A percentile compares a stretch with the other conserved stretches of the same genome.
These are phyloP conservation scores for Heliangelus exortis DNA, from an alignment of 2,797 vertebrate species.

Conservation along the genomic window DNA sequence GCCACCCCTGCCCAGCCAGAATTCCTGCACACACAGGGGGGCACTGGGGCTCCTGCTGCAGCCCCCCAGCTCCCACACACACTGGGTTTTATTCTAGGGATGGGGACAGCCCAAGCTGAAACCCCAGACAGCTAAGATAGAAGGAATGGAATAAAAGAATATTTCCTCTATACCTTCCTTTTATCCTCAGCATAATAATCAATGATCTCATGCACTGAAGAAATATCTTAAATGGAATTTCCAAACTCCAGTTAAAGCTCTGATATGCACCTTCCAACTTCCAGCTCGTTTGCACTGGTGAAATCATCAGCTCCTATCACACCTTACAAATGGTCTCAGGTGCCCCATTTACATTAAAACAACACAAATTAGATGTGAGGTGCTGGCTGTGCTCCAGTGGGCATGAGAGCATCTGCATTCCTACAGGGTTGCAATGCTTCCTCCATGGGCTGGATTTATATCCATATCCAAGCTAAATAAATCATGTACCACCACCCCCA, in stretches of 20 bases:
- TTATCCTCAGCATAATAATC: neutral
- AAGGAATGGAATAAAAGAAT: neutral
- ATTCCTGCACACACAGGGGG: too few relatives aligned
- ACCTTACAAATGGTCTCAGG: accelerated
- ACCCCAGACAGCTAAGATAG: neutral
- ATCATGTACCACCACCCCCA: neutral
- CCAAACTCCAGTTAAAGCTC: neutral
- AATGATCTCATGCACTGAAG: neutral
- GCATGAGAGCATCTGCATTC: neutral
- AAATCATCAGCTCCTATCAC: neutral
- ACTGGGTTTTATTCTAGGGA: too few relatives aligned
- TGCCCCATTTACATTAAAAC: neutral
- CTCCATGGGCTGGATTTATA: neutral
- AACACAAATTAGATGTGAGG: neutral
- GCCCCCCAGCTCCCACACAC: neutral
- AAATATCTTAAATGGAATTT: neutral
- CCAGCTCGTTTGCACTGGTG: neutral
- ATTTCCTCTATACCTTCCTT: neutral
- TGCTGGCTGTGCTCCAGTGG: neutral
- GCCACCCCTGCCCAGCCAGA: neutral
- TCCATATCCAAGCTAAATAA: constrained; percentile 44
- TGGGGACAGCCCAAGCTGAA: too few relatives aligned
- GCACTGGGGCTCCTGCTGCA: neutral
- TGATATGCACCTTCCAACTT: neutral
- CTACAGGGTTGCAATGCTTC: neutral